phyloP scores from a whole-genome alignment of 2,113 vertebrate genomes.

The Cyanistes caeruleus region DNA sequence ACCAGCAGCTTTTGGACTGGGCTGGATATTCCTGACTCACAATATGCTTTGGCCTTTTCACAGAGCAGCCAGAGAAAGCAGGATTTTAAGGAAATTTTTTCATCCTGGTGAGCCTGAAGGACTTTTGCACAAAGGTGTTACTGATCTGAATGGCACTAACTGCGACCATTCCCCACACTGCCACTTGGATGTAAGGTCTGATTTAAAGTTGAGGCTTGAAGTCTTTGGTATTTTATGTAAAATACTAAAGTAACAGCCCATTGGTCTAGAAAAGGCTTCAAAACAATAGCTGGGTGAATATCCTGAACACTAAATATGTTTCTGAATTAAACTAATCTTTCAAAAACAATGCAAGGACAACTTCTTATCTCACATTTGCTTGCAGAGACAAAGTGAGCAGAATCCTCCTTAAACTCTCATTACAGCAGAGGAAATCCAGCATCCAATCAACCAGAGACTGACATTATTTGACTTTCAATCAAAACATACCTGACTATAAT shows the following conservation, averaged over 20 bases:
- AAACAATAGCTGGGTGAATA: neutral
- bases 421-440: neutral
- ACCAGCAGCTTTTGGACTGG: neutral
- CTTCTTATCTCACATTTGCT: neutral
- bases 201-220: neutral
- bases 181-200: neutral
- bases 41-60: neutral
- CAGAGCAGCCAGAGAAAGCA: neutral
- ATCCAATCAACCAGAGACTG: neutral
- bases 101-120: neutral
- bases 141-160: neutral
- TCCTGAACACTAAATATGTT: neutral
- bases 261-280: neutral
- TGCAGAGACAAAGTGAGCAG: neutral
- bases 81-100: neutral
- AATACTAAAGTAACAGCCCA: neutral
- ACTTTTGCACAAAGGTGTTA: neutral
- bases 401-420: neutral
- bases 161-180: neutral
- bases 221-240: neutral
- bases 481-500: neutral
- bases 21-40: neutral
- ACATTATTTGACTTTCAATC: neutral
- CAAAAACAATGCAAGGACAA: neutral
- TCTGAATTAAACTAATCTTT: neutral